phyloP scores from a whole-genome alignment of 2,113 vertebrate species.

The Origma solitaria region DNA sequence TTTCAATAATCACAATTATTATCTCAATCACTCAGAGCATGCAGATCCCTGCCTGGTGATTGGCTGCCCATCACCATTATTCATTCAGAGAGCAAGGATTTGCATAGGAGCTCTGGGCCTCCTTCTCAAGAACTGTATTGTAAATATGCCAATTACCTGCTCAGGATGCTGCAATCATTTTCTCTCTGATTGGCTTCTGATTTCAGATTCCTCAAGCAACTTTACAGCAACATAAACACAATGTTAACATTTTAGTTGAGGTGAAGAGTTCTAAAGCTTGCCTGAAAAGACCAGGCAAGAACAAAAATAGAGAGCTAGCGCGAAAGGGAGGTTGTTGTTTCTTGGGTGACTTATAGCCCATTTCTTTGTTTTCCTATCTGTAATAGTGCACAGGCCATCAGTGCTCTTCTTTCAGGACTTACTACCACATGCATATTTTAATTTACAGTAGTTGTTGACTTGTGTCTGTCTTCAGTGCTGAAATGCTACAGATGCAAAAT shows the following conservation, averaged over 20 bases:
- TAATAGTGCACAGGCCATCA: not conserved
- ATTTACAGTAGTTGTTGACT: not conserved
- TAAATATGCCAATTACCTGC: conserved; percentile 6
- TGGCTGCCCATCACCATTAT: not conserved
- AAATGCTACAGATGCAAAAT: not conserved
- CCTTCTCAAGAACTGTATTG: not conserved
- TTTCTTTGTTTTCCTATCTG: not conserved
- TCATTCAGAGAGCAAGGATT: not conserved
- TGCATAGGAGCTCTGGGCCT: not conserved
- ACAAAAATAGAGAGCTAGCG: not conserved
- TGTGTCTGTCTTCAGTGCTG: not conserved
- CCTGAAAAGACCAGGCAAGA: not conserved
- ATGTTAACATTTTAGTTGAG: not conserved
- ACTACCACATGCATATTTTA: not conserved
- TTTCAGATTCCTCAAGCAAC: not conserved
- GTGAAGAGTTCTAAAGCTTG: not conserved
- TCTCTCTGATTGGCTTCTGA: not conserved
- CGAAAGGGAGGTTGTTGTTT: not conserved
- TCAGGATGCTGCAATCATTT: not conserved
- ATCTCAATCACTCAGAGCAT: not conserved
- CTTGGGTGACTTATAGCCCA: not conserved
- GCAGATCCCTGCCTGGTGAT: not conserved
- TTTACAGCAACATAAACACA: not conserved
- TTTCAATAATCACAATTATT: not conserved
- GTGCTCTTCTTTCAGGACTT: not conserved